These are phyloP conservation scores for Eulemur rufifrons DNA, from an alignment of 2,113 vertebrate genomes.

Conservation along the genomic window DNA sequence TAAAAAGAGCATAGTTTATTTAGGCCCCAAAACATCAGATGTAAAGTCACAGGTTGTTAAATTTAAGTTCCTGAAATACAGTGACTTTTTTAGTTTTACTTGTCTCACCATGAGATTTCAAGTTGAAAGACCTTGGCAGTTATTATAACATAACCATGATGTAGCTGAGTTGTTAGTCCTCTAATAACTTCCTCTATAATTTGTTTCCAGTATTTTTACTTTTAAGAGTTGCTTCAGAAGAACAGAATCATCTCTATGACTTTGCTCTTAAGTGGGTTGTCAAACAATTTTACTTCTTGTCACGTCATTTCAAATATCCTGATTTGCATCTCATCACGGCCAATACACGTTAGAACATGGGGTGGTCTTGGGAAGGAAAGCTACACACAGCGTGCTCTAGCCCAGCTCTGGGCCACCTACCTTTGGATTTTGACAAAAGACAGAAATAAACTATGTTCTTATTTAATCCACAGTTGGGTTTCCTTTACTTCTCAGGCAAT, in stretches of 20 bases:
- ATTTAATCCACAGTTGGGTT: background rate
- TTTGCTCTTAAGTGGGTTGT: background rate
- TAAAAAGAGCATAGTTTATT: background rate
- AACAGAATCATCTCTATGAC: background rate
- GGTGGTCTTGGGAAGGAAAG: background rate
- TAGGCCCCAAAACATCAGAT: background rate
- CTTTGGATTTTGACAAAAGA: background rate
- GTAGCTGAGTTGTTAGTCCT: background rate
- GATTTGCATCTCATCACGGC: background rate
- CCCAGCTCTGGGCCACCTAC: background rate
- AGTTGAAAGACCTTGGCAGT: background rate
- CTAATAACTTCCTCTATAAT: background rate
- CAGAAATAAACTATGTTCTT: background rate
- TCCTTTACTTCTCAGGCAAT: background rate
- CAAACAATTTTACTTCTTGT: background rate
- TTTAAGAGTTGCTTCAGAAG: background rate
- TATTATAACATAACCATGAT: background rate
- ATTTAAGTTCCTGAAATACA: slow-evolving; percentile 2
- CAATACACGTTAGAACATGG: background rate
- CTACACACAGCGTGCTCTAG: background rate
- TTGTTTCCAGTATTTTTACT: background rate
- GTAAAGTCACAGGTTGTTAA: background rate
- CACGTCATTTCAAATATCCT: background rate
- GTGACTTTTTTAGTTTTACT: background rate
- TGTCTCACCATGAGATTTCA: background rate